Evolutionary conservation across 2,888 invertebrate species (phyloP).

Genomic region (Spicauda simplicius): DNA sequence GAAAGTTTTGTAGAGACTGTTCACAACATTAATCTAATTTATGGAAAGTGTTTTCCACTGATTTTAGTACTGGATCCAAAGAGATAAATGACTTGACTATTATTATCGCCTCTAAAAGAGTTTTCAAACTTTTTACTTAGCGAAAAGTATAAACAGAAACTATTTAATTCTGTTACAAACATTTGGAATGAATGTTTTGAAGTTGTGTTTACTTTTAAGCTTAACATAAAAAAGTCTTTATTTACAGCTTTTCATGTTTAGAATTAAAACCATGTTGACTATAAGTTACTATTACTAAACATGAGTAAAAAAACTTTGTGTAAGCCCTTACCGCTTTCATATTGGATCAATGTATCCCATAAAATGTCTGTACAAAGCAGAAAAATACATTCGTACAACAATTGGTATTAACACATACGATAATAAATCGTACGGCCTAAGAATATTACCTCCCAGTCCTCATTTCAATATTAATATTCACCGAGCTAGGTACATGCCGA

Average conservation of each 20-base stretch:
- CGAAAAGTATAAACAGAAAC: not conserved
- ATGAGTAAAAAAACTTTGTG: no score
- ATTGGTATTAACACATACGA: slow-evolving; percentile 16
- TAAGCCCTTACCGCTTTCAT: no score
- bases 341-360: no score
- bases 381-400: no score
- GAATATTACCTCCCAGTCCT: slow-evolving; percentile 47
- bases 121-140: not conserved
- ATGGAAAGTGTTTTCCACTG: slow-evolving; percentile 30
- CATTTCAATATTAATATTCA: slow-evolving; percentile 75
- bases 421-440: slow-evolving; percentile 44
- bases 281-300: no score
- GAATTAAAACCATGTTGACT: no score
- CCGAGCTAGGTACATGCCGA: slow-evolving; percentile 56
- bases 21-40: slow-evolving; percentile 35
- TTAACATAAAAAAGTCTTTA: no score
- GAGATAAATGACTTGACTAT: slow-evolving; percentile 24
- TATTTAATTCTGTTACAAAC: not conserved
- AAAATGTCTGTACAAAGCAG: no score
- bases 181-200: no score
- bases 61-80: slow-evolving; percentile 6
- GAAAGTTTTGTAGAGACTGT: slow-evolving; percentile 25
- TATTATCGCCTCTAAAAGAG: slow-evolving; percentile 14
- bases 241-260: no score
- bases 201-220: no score